A percentile compares a stretch with the other conserved stretches of the same genome.
Evolutionary conservation across 2,888 invertebrate species (phyloP).

Genomic region (Schizaphis graminum): DNA sequence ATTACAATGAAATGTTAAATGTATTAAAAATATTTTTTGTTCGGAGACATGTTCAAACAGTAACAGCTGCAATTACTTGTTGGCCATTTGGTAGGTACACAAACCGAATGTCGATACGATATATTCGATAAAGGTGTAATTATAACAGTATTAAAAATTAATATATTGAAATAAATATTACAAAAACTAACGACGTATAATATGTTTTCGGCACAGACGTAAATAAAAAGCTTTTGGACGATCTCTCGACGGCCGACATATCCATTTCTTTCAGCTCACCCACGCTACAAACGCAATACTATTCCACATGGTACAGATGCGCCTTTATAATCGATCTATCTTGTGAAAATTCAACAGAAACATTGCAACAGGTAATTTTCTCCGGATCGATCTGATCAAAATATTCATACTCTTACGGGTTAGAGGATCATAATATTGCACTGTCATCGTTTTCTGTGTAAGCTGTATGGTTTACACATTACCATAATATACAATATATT

Average conservation of each 20-base stretch:
- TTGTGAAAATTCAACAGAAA: neutral
- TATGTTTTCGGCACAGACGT: neutral
- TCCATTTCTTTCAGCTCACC: neutral
- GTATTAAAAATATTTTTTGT: neutral
- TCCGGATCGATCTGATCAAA: neutral
- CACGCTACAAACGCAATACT: neutral
- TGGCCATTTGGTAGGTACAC: neutral
- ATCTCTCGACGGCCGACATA: neutral
- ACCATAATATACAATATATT: neutral
- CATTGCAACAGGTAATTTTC: neutral
- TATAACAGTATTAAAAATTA: neutral
- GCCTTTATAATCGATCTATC: constrained; percentile 27
- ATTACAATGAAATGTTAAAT: neutral
- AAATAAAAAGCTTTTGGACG: neutral
- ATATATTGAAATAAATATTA: neutral
- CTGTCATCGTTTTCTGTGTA: neutral
- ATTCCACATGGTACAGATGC: constrained; percentile 26
- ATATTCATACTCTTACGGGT: neutral
- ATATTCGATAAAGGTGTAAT: neutral
- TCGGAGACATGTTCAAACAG: constrained; percentile 23
- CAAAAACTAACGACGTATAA: neutral
- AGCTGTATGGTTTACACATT: neutral
- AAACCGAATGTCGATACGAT: neutral
- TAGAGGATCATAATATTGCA: neutral
- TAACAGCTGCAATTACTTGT: constrained; percentile 35